Conservation (phyloP, 1,140 invertebrate species). For the Platorchestia sp. region DNA sequence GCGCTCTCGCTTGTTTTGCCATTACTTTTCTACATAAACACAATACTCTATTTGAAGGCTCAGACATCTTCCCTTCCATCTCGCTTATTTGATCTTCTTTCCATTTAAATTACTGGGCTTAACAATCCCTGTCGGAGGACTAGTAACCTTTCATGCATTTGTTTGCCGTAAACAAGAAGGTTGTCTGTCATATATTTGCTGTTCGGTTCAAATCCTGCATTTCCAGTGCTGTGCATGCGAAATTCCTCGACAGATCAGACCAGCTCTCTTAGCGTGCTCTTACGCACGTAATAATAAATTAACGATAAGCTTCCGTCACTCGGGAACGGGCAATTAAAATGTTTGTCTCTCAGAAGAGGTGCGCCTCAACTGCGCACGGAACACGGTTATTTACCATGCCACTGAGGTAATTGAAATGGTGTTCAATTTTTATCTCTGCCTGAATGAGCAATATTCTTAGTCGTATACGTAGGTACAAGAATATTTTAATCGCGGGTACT, state of each 20-base stretch:
- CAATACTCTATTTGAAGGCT: too few relatives aligned
- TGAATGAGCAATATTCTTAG: too few relatives aligned
- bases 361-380: background rate
- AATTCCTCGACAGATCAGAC: background rate
- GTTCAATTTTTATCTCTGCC: too few relatives aligned
- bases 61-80: too few relatives aligned
- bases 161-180: background rate
- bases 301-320: background rate
- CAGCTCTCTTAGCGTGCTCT: background rate
- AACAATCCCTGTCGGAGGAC: too few relatives aligned
- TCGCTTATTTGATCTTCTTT: too few relatives aligned
- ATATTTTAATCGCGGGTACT: too few relatives aligned
- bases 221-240: background rate
- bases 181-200: background rate
- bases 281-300: background rate
- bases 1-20: too few relatives aligned
- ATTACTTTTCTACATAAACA: too few relatives aligned
- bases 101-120: too few relatives aligned
- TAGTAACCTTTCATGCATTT: background rate
- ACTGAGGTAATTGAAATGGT: background rate
- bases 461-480: too few relatives aligned
- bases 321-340: background rate
- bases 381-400: background rate
- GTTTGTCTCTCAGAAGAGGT: background rate
- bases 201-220: background rate